Conservation (phyloP, 2,888 invertebrate genomes). For the Acholoe squamosa region DNA sequence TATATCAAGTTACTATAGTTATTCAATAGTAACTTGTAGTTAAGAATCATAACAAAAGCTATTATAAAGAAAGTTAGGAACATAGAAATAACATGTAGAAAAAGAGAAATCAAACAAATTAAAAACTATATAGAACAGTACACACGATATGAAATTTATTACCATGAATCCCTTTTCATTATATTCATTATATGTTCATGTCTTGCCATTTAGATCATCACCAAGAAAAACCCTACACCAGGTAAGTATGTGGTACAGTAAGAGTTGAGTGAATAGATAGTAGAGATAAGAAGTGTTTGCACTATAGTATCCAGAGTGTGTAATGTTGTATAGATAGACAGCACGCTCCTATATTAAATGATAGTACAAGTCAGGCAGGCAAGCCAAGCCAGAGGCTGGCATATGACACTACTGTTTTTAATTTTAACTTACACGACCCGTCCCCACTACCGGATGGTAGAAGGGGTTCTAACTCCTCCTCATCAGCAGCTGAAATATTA, state of each 20-base stretch:
- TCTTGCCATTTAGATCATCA: neutral
- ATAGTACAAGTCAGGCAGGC: neutral
- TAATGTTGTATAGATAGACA: conserved; percentile 28
- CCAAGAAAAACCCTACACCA: neutral
- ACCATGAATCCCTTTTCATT: no score
- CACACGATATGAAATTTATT: neutral
- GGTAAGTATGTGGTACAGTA: neutral
- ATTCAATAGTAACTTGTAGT: neutral
- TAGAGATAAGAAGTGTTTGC: neutral
- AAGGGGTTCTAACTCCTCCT: conserved; percentile 48
- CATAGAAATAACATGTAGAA: neutral
- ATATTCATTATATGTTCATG: no score
- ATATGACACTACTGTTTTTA: neutral
- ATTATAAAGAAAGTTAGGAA: neutral
- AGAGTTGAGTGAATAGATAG: neutral
- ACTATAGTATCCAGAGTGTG: neutral
- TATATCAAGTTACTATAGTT: conserved; percentile 12
- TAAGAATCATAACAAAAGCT: neutral
- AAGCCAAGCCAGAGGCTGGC: neutral
- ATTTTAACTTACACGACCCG: conserved; percentile 43
- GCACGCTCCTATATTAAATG: neutral
- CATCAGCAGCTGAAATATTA: neutral
- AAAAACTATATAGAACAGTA: conserved; percentile 29
- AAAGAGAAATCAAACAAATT: neutral
- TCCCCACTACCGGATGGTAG: conserved; percentile 40